Conservation (phyloP, 1,140 invertebrate species). For the Ruditapes philippinarum region DNA sequence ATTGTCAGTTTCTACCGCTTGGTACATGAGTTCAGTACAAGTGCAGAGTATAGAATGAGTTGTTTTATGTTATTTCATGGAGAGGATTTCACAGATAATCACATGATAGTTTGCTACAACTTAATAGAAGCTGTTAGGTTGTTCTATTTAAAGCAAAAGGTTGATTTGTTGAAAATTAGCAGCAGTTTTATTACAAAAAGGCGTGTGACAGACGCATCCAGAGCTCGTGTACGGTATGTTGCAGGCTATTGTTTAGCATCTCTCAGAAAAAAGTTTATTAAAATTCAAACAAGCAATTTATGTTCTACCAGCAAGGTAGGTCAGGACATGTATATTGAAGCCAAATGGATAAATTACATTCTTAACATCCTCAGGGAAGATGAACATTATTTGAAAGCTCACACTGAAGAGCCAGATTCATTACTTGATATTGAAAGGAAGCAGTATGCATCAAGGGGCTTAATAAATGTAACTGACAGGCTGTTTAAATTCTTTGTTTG, state of each 20-base stretch:
- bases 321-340: background rate
- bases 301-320: background rate
- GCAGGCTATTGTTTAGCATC: background rate
- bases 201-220: background rate
- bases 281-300: background rate
- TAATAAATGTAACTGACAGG: background rate
- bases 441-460: background rate
- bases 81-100: background rate
- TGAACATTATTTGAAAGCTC: background rate
- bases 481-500: background rate
- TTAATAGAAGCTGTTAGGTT: background rate
- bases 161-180: background rate
- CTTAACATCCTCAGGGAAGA: background rate
- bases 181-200: background rate
- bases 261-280: background rate
- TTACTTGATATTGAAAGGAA: background rate
- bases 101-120: background rate
- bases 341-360: background rate
- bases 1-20: background rate
- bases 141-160: background rate
- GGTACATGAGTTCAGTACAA: background rate
- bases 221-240: background rate
- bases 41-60: background rate
- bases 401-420: background rate
- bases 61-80: conserved; percentile 4